Evolutionary conservation across 2,888 invertebrate species (phyloP), one percentile per base, ranked within the genome.

Genomic region (Drosophila bunnanda): DNA sequence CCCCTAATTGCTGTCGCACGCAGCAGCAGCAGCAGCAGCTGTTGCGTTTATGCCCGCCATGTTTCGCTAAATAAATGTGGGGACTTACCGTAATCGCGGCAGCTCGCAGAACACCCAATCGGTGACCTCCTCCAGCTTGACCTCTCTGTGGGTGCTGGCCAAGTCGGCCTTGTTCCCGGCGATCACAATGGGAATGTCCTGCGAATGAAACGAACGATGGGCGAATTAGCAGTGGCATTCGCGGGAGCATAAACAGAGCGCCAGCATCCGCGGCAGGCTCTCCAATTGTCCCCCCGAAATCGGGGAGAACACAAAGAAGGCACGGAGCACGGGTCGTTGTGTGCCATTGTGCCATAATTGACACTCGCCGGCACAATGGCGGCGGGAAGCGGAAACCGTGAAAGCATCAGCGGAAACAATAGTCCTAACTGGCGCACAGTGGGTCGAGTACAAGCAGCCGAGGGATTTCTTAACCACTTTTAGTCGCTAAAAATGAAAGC

Each of bases 121-220:
- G 73, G 95, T 94, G 34, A 96, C 96, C 89, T 96, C 96, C 91
- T 96, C 96, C 85, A 95, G 94, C 75, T 94, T 93, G 64, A 96
- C 95, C 92, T 96, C 95, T 61, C 95, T 92, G 87, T 95, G 95
- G 66, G 95, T 95, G 77, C 94, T 92, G 12, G 96, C 95, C 67
- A 96, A 93, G 92, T 97, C 97, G 74, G 95, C 93, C 93, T 97
- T 97, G 93, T 97, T 97, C 60, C 97, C 97, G 15, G 96, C 96
- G 61, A 98, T 94, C 34, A 97, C 96, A 85, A 97, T 96, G 38
- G 97, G 97, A 68, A 97, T 94, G 82, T 96, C 96, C 93, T 96
- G 94, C 77, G 50, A 22, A 34, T 34, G 50, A 39, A 44, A 41
- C 20, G 30, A 43, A 28, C 54, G 53, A 57, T 39, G 62, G 3